These are phyloP conservation scores for Oreotrochilus melanogaster DNA, from an alignment of 2,113 vertebrate genomes.

Conservation along the genomic window DNA sequence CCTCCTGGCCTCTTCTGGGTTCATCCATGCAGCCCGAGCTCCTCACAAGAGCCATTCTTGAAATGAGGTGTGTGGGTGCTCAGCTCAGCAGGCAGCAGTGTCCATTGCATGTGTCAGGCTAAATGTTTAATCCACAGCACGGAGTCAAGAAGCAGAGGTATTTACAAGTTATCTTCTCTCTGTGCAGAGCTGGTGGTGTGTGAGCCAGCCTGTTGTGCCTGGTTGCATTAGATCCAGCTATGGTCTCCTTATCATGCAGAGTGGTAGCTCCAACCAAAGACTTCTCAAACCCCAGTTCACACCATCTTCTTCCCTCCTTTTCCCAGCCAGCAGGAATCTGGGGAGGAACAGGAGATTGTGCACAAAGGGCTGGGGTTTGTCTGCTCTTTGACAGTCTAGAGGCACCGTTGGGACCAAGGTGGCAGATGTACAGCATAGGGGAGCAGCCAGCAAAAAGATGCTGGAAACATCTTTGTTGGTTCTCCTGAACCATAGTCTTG, in stretches of 20 bases:
- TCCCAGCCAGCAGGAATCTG: background rate
- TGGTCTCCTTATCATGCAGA: background rate
- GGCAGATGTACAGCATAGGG: background rate
- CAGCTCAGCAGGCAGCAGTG: background rate
- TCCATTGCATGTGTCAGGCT: background rate
- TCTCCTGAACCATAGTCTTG: background rate
- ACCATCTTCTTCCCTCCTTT: background rate
- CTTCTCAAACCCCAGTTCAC: background rate
- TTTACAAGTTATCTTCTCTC: background rate
- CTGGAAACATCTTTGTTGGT: background rate
- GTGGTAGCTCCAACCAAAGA: background rate
- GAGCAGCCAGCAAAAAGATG: background rate
- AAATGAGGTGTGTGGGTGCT: background rate
- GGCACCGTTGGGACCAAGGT: background rate
- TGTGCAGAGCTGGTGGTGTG: background rate
- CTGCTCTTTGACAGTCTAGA: background rate
- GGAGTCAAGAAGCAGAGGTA: background rate
- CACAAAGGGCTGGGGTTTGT: background rate
- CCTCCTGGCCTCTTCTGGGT: background rate
- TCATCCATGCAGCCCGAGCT: accelerated
- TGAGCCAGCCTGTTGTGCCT: background rate
- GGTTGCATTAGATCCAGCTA: background rate
- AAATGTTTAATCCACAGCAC: background rate
- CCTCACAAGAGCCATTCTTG: background rate
- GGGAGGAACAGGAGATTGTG: background rate